Evolutionary conservation across 2,113 vertebrate species (phyloP), one percentile per base, ranked within the genome.

Genomic region (Microcebus murinus): DNA sequence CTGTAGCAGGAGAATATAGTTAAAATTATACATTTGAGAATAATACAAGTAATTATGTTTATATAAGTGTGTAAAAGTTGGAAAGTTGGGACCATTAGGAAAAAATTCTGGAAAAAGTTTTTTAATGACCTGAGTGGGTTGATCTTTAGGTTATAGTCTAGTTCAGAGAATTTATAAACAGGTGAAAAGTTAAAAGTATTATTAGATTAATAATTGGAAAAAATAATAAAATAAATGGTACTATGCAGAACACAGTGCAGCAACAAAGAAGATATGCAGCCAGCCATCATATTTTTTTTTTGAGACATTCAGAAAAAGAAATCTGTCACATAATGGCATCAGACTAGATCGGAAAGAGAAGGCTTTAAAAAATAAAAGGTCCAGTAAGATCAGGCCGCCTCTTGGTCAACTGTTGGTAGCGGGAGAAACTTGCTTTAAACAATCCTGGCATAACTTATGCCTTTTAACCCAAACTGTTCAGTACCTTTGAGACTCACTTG

Each of bases 361-460:
- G 31, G 2, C 36, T 61, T 87, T 95, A 94, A 61, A 42, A 93
- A 93, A 52, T 83, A 84, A 93, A 84, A 83, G 61, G 23, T 63
- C 39, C n/a, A 34, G 3, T 67, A 80, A 91, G 77, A 92, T 21
- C n/a, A 55, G 52, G 52, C 92, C 87, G 39, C 76, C 74, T 97
- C 36, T 70, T 31, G 50, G 50, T 42, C n/a, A 92, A 13, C 84
- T 48, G 2, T 74, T 92, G 27, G 25, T 81, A 55, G 3, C 81
- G 65, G 71, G 73, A 96, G 45, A 90, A 96, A 82, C 68, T 90
- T 84, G 67, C 39, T 91, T 65, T 95, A 68, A 85, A 79, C 4
- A 77, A 9, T 85, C 29, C 2, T 95, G 36, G 18, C 31, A 61
- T 76, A 81, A 63, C n/a, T 68, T 79, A 6, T 52, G 25, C 27